Percentiles rank a stretch among this genome's conserved stretches.
These are phyloP conservation scores for Heteromormyrus szaboi DNA, from an alignment of 2,797 vertebrate species.

Conservation along the genomic window DNA sequence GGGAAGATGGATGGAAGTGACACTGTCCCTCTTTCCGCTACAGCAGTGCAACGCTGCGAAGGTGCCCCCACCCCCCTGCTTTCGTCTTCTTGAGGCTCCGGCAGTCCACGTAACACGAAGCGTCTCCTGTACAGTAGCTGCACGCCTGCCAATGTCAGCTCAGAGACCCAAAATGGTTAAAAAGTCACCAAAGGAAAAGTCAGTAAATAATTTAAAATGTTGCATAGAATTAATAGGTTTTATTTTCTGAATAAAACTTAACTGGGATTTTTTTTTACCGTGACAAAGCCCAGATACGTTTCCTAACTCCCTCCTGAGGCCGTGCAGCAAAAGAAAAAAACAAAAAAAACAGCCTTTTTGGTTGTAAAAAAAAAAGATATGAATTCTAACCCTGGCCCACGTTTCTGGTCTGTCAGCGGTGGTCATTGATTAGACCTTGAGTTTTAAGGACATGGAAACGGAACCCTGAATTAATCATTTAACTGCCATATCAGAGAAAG, in stretches of 20 bases:
- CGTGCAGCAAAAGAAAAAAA: conserved; percentile 22
- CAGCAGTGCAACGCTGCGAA: neutral
- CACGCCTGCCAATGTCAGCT: conserved; percentile 10
- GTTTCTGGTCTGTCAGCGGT: neutral
- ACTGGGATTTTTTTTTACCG: conserved; percentile 49
- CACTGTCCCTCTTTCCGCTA: neutral
- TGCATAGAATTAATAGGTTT: conserved; percentile 63
- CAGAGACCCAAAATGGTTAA: conserved; percentile 31
- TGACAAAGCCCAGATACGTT: conserved; percentile 26
- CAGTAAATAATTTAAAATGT: conserved; percentile 38
- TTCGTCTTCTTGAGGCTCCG: conserved; percentile 28
- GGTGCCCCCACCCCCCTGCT: neutral
- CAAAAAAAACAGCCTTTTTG: neutral
- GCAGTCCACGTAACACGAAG: conserved; percentile 2
- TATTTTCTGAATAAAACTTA: conserved; percentile 46
- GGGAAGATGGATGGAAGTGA: neutral
- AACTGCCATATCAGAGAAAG: neutral
- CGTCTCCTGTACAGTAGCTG: neutral
- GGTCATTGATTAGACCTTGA: neutral
- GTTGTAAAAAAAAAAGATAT: neutral
- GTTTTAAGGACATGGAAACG: conserved; percentile 5
- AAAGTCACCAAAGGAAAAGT: conserved; percentile 32
- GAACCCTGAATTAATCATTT: conserved; percentile 16
- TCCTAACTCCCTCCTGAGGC: conserved; percentile 49
- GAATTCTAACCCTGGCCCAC: neutral